Percentiles rank a stretch among this genome's conserved stretches.
phyloP scores from a whole-genome alignment of 2,888 invertebrate genomes.

The Catotricha subobsoleta region DNA sequence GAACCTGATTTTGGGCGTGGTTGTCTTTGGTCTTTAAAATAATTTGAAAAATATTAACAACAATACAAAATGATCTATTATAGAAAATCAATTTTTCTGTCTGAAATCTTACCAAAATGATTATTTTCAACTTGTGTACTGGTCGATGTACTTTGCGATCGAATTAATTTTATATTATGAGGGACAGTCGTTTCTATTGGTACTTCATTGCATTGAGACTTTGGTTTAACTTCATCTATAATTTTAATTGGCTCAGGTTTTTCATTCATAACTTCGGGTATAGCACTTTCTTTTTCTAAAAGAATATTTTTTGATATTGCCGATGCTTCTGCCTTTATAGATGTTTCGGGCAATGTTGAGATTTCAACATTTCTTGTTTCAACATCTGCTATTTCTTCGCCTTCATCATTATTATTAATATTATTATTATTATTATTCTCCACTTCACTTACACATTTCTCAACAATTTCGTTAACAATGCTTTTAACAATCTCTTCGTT shows the following conservation, averaged over 20 bases:
- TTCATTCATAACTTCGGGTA: no score
- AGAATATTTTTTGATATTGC: no score
- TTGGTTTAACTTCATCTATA: background rate
- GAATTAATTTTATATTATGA: conserved; percentile 24
- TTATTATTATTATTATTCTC: conserved; percentile 12
- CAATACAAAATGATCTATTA: conserved; percentile 8
- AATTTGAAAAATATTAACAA: background rate
- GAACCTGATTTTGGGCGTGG: conserved; percentile 45
- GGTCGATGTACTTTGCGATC: conserved; percentile 61
- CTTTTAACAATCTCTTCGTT: conserved; percentile 12
- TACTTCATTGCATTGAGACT: background rate
- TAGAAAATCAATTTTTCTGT: background rate
- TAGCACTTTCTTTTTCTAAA: no score
- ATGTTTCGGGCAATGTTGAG: no score
- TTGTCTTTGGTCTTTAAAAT: conserved; percentile 6
- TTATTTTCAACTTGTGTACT: conserved; percentile 71
- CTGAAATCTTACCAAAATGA: conserved; percentile 50
- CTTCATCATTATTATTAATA: conserved; percentile 14
- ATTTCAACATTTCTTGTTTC: background rate
- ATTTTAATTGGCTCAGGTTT: no score
- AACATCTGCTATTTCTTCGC: background rate
- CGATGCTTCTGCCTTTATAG: no score
- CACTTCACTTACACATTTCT: conserved; percentile 11
- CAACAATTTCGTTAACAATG: conserved; percentile 13
- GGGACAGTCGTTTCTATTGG: background rate